Conservation (phyloP, 2,113 vertebrate species). For the Saiga tatarica region DNA sequence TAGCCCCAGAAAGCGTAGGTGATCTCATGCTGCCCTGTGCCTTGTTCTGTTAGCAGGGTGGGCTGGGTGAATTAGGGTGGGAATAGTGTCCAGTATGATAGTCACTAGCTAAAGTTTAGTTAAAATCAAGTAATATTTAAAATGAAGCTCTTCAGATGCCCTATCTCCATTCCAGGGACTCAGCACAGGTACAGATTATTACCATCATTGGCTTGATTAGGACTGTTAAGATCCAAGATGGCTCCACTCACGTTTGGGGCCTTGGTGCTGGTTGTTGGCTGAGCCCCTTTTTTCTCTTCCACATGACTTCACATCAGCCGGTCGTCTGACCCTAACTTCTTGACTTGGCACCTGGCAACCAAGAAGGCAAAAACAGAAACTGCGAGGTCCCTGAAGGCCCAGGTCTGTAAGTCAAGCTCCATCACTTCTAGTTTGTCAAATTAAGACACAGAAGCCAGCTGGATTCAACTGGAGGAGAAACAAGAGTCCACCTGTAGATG, state of each 20-base stretch:
- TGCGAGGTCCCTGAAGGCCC: neutral
- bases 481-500: neutral
- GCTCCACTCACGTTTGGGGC: neutral
- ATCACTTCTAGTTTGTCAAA: neutral
- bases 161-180: neutral
- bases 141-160: neutral
- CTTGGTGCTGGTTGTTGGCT: neutral
- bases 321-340: neutral
- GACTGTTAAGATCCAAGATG: neutral
- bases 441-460: neutral
- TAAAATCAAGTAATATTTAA: slow-evolving; percentile 27
- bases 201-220: neutral
- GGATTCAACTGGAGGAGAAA: neutral
- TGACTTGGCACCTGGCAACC: neutral
- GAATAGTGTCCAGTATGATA: neutral
- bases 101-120: neutral
- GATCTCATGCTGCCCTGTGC: neutral
- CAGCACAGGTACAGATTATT: neutral
- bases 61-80: neutral
- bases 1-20: neutral
- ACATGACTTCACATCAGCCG: neutral
- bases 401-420: neutral
- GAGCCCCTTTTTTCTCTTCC: neutral
- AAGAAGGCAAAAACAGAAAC: neutral
- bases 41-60: neutral